Percentiles rank a stretch among this genome's conserved stretches.
phyloP scores from a whole-genome alignment of 2,888 invertebrate species.

The Nysson spinosus region DNA sequence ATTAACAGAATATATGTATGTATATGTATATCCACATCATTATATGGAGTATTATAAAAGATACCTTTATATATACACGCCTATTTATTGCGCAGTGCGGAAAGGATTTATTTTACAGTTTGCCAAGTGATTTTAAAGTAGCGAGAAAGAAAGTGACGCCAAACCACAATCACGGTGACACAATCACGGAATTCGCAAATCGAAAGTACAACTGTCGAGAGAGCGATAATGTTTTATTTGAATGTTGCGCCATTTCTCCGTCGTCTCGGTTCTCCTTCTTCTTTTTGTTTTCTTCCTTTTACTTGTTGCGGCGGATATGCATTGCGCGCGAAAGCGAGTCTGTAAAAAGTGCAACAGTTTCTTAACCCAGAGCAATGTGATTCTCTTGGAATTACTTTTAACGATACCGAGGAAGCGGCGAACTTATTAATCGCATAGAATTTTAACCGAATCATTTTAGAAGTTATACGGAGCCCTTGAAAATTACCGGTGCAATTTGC shows the following conservation, averaged over 20 bases:
- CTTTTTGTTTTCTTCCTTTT: not conserved
- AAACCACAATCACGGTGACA: constrained; percentile 2
- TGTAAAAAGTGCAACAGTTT: constrained; percentile 28
- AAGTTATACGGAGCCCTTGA: no score
- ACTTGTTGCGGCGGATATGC: not conserved
- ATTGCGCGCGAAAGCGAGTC: not conserved
- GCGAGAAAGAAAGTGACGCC: no score
- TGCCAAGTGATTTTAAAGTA: constrained; percentile 20
- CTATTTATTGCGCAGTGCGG: constrained; percentile 47
- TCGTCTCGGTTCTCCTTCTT: not conserved
- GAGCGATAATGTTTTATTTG: no score
- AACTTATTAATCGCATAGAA: no score
- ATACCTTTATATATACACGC: constrained; percentile 37
- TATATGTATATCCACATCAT: no score
- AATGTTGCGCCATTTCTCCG: not conserved
- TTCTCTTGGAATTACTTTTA: constrained; percentile 2
- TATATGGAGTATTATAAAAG: no score
- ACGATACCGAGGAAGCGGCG: not conserved
- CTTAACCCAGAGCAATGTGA: constrained; percentile 21
- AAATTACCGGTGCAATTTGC: no score
- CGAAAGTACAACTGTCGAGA: not conserved
- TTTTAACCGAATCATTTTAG: not conserved
- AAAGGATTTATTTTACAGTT: constrained; percentile 36
- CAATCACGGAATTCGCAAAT: no score
- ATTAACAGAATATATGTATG: no score